Conservation (phyloP, 2,888 invertebrate species). For the Dorcus hopei region DNA sequence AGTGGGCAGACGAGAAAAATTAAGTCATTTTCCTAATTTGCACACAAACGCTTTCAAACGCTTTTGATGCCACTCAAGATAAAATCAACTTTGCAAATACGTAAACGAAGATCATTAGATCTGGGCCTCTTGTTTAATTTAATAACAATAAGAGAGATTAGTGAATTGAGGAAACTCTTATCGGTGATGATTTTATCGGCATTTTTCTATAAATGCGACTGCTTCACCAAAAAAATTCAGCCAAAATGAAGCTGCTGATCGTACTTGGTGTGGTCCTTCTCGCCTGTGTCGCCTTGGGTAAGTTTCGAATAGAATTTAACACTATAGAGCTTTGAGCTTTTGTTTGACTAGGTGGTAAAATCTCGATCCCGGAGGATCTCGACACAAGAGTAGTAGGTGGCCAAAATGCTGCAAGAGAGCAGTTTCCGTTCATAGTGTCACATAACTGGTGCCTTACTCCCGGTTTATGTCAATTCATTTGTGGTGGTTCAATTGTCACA, state of each 20-base stretch:
- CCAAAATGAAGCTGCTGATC: neutral
- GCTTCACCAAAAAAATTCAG: too few relatives aligned
- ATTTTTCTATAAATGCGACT: too few relatives aligned
- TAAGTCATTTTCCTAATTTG: neutral
- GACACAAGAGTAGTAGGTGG: constrained; percentile 49
- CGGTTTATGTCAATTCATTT: constrained; percentile 36
- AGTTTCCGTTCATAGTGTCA: constrained; percentile 49
- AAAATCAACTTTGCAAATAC: too few relatives aligned
- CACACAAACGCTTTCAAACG: neutral
- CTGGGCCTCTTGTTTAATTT: too few relatives aligned
- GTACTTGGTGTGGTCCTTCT: neutral
- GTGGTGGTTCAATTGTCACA: constrained; percentile 52
- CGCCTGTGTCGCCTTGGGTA: constrained; percentile 1
- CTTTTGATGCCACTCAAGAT: neutral
- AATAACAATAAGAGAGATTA: too few relatives aligned
- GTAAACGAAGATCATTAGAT: too few relatives aligned
- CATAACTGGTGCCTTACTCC: constrained; percentile 10
- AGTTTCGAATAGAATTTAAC: neutral
- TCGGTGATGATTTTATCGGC: too few relatives aligned
- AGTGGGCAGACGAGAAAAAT: too few relatives aligned
- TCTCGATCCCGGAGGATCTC: constrained; percentile 1
- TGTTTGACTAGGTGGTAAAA: neutral
- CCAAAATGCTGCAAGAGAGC: constrained; percentile 43
- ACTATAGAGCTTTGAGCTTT: neutral
- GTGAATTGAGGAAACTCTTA: too few relatives aligned